Percentiles rank a stretch among this genome's conserved stretches.
Evolutionary conservation across 1,140 invertebrate species (phyloP).

Genomic region (Papilio machaon): DNA sequence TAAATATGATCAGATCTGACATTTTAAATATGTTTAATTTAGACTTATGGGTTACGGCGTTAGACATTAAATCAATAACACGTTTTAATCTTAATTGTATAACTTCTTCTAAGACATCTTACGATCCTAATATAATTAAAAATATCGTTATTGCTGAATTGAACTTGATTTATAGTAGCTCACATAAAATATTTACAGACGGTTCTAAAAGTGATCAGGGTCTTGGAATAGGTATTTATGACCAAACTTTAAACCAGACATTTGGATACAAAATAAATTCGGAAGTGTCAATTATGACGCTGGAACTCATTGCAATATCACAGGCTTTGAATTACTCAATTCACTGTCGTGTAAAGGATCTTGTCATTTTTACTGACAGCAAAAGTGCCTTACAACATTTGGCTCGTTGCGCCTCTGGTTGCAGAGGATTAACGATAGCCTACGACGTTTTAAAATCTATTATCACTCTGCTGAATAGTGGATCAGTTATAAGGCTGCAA

Average conservation of each 20-base stretch:
- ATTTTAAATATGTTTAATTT: not conserved
- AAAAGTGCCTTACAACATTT: not conserved
- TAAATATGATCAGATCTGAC: not conserved
- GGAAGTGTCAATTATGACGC: constrained; percentile 8
- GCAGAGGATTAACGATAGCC: not conserved
- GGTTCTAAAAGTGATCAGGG: not conserved
- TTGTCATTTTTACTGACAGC: constrained; percentile 16
- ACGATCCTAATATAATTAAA: not conserved
- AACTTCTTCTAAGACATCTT: not conserved
- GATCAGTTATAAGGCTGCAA: not conserved
- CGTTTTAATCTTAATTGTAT: not conserved
- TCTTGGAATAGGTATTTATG: not conserved
- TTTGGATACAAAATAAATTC: constrained; percentile 15
- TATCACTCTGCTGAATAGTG: not conserved
- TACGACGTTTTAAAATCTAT: not conserved
- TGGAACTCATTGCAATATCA: constrained; percentile 18
- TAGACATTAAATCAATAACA: too few relatives aligned
- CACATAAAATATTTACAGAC: not conserved
- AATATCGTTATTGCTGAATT: not conserved
- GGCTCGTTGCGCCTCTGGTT: not conserved
- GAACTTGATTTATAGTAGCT: not conserved
- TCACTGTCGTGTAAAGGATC: not conserved
- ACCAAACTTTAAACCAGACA: too few relatives aligned
- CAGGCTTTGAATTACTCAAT: constrained; percentile 6
- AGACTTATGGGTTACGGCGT: not conserved